phyloP scores from a whole-genome alignment of 2,113 vertebrate genomes.

The Centropus unirufus region DNA sequence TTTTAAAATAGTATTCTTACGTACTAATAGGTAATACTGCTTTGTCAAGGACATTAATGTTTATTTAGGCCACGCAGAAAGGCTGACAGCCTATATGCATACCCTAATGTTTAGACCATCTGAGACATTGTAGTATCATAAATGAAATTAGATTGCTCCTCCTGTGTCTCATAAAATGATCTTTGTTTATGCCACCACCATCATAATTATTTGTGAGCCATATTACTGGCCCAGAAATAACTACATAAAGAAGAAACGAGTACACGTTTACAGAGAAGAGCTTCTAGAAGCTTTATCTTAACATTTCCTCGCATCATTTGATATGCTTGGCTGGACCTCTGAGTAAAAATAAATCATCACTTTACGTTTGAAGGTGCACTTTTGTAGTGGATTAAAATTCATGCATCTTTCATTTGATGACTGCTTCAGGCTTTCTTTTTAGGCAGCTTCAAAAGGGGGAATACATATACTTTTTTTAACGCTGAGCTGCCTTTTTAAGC shows the following conservation, averaged over 20 bases:
- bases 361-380: conserved; percentile 39
- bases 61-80: not conserved
- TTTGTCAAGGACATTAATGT: not conserved
- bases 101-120: not conserved
- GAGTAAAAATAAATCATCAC: conserved; percentile 53
- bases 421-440: conserved; percentile 40
- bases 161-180: not conserved
- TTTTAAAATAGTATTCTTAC: not conserved
- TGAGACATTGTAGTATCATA: not conserved
- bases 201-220: not conserved
- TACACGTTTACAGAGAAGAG: conserved; percentile 15
- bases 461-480: not conserved
- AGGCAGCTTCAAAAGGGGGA: conserved; percentile 24
- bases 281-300: conserved; percentile 44
- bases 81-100: not conserved
- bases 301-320: conserved; percentile 32
- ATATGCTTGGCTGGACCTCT: conserved; percentile 61
- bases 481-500: conserved; percentile 31
- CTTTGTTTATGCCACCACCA: conserved; percentile 1
- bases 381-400: conserved; percentile 60
- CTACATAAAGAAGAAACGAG: not conserved
- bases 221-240: conserved; percentile 35
- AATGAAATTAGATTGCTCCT: not conserved
- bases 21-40: not conserved
- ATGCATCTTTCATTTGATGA: conserved; percentile 31